phyloP scores from a whole-genome alignment of 2,113 vertebrate genomes.

The Poecile atricapillus region DNA sequence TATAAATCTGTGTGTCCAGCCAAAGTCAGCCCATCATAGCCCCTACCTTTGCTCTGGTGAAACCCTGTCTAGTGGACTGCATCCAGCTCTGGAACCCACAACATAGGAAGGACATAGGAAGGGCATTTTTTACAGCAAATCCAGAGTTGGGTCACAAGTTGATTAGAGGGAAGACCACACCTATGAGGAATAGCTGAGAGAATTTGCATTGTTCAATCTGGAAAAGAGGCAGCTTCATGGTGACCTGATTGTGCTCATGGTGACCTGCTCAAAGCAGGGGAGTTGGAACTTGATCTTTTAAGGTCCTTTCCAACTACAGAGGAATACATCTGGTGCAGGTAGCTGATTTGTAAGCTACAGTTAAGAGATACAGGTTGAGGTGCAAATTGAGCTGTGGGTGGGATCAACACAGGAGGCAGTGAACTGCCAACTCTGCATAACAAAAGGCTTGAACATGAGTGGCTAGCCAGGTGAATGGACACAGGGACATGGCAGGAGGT shows the following conservation, averaged over 20 bases:
- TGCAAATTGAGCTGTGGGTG: background rate
- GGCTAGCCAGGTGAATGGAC: background rate
- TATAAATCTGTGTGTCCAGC: background rate
- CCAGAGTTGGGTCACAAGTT: background rate
- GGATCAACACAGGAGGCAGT: background rate
- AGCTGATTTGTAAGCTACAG: background rate
- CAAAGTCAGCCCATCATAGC: background rate
- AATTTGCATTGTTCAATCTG: background rate
- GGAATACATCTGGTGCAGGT: background rate
- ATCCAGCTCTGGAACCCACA: background rate
- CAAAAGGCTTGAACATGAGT: background rate
- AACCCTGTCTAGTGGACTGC: background rate
- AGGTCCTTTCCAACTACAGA: background rate
- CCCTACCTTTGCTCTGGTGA: background rate
- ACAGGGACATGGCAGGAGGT: background rate
- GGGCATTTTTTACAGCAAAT: background rate
- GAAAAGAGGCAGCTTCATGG: fast-evolving
- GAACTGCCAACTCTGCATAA: background rate
- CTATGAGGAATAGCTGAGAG: background rate
- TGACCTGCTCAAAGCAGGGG: background rate
- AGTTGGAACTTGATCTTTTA: background rate
- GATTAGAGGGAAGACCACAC: background rate
- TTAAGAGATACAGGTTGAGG: background rate
- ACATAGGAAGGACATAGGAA: background rate
- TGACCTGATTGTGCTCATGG: background rate